These are phyloP conservation scores for roundworm (Caenorhabditis elegans) DNA, from an alignment of 1,140 invertebrate species.

Conservation along the genomic window WBcel235 BX284604.4:1620001-1620500, in stretches of 20 bases:
- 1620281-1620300: not conserved
- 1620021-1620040: too few relatives aligned
- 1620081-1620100: not conserved
- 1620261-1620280: not conserved
- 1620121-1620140: not conserved
- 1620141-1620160: not conserved
- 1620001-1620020: too few relatives aligned
- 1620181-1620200: not conserved
- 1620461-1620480: too few relatives aligned
- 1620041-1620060: too few relatives aligned
- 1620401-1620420: not conserved
- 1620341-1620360: not conserved
- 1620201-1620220: not conserved
- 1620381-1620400: not conserved
- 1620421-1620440: not conserved
- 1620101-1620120: too few relatives aligned
- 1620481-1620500: too few relatives aligned
- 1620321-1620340: not conserved
- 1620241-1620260: not conserved
- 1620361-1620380: not conserved
- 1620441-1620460: not conserved
- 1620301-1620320: not conserved
- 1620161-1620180: not conserved
- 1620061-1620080: not conserved
- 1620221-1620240: not conserved